A percentile compares a stretch with the other conserved stretches of the same genome.
phyloP scores from a whole-genome alignment of 2,113 vertebrate species.

The Platichthys flesus region DNA sequence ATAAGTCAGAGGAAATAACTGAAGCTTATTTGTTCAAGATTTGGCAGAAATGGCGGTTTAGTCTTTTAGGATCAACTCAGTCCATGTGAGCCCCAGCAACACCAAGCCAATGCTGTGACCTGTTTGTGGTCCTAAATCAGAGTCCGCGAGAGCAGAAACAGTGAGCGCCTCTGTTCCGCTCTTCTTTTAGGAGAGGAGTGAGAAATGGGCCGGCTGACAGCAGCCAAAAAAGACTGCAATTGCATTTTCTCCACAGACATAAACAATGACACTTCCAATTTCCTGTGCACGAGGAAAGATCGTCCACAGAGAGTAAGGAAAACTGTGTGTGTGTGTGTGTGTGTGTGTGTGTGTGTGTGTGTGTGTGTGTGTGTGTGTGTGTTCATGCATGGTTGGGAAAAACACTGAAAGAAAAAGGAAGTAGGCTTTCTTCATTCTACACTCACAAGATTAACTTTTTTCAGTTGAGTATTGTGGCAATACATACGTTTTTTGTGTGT shows the following conservation, averaged over 20 bases:
- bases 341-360: not conserved
- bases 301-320: conserved; percentile 61
- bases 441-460: conserved; percentile 13
- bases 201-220: conserved; percentile 68
- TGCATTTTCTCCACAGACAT: conserved; percentile 72
- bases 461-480: not conserved
- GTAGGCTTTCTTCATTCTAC: conserved; percentile 23
- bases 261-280: conserved; percentile 81
- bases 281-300: conserved; percentile 67
- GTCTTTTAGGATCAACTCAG: conserved; percentile 39
- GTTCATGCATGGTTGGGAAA: conserved; percentile 27
- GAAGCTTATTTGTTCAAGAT: conserved; percentile 54
- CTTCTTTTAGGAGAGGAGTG: conserved; percentile 55
- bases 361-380: too few relatives aligned
- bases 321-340: conserved; percentile 27
- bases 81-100: conserved; percentile 47
- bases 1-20: conserved; percentile 46
- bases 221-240: conserved; percentile 66
- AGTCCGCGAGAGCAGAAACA: conserved; percentile 51
- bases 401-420: conserved; percentile 15
- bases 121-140: conserved; percentile 51
- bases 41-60: conserved; percentile 38
- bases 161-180: conserved; percentile 62
- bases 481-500: not conserved
- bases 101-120: conserved; percentile 38